phyloP scores from a whole-genome alignment of 2,888 invertebrate species.

The Gandaritis pyraliata region DNA sequence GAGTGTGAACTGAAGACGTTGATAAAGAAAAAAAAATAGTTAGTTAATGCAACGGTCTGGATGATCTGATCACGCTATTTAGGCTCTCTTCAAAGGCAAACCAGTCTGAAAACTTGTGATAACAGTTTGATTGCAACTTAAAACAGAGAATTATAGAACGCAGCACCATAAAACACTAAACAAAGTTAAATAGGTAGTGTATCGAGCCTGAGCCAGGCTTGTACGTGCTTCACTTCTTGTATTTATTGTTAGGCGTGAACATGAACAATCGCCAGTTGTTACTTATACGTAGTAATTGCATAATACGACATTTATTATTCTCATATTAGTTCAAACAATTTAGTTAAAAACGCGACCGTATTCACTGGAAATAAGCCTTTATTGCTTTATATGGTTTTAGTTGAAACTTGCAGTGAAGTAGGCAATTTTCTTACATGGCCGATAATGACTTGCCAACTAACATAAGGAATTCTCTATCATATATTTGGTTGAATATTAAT shows the following conservation, averaged over 20 bases:
- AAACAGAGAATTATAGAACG: no score
- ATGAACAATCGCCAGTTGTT: constrained; percentile 40
- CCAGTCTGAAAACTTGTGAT: no score
- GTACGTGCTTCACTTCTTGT: constrained; percentile 30
- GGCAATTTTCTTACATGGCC: constrained; percentile 29
- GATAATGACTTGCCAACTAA: constrained; percentile 27
- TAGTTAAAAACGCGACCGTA: constrained; percentile 22
- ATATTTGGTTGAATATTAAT: constrained; percentile 5
- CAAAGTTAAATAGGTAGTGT: constrained; percentile 20
- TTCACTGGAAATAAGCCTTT: constrained; percentile 13
- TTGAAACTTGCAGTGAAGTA: constrained; percentile 22
- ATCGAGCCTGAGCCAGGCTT: constrained; percentile 16
- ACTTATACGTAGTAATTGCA: constrained; percentile 43
- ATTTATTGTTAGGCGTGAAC: constrained; percentile 36
- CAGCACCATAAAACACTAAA: constrained; percentile 4
- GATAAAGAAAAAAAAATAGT: no score
- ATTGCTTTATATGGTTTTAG: constrained; percentile 10
- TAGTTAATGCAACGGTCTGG: background rate
- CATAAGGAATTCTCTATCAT: constrained; percentile 22
- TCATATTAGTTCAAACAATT: constrained; percentile 29
- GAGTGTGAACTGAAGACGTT: no score
- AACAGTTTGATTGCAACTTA: no score
- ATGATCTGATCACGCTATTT: no score
- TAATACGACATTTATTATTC: constrained; percentile 43
- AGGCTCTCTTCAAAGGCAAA: background rate